phyloP scores from a whole-genome alignment of 2,113 vertebrate genomes.

The Gnathonemus longibarbis region DNA sequence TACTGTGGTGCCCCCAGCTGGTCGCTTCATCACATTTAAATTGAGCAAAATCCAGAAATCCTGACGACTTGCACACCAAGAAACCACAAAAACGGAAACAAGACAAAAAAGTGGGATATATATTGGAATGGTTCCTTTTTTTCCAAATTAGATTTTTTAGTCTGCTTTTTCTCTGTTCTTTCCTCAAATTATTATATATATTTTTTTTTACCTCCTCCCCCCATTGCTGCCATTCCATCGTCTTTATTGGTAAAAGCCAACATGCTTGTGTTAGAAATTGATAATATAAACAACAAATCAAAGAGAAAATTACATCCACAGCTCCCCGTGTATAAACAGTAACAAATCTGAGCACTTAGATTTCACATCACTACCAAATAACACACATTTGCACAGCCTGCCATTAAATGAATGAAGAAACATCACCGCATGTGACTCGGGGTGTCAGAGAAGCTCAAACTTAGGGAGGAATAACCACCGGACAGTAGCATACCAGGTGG shows the following conservation, averaged over 20 bases:
- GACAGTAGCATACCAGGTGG: background rate
- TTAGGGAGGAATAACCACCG: background rate
- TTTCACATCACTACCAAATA: slow-evolving; percentile 73
- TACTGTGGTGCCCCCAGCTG: background rate
- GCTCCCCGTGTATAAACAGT: slow-evolving; percentile 98
- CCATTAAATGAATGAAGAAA: slow-evolving; percentile 26
- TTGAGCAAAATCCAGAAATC: background rate
- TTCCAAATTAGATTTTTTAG: slow-evolving; percentile 17
- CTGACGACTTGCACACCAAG: background rate
- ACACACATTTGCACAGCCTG: slow-evolving; percentile 72
- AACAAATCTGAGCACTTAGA: slow-evolving; percentile 89
- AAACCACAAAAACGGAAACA: slow-evolving; percentile 35
- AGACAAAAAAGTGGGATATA: slow-evolving; percentile 47
- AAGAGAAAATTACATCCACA: slow-evolving; percentile 90
- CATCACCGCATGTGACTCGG: slow-evolving; percentile 31
- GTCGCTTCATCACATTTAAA: background rate
- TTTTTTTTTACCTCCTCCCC: background rate
- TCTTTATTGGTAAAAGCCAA: slow-evolving; percentile 98
- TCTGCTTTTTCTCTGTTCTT: background rate
- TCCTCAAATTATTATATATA: background rate
- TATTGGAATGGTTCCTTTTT: slow-evolving; percentile 22
- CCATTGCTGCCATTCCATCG: slow-evolving; percentile 67
- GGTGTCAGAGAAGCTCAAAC: slow-evolving; percentile 28
- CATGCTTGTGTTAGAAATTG: slow-evolving; percentile 97
- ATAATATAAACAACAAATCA: slow-evolving; percentile 81